These are phyloP conservation scores for Aricia artaxerxes DNA, from an alignment of 2,888 invertebrate species.

Conservation along the genomic window DNA sequence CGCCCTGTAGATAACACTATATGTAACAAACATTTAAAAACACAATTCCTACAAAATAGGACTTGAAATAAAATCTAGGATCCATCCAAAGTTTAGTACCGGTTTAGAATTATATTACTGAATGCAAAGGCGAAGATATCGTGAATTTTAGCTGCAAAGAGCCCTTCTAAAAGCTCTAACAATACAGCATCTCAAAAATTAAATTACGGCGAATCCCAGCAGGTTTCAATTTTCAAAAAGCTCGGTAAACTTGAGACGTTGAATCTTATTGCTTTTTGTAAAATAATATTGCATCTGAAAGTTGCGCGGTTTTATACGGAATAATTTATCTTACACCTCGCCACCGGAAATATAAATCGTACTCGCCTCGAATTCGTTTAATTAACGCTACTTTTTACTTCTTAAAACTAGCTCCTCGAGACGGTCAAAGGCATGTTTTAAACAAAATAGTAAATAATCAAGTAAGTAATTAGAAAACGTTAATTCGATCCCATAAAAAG, in stretches of 20 bases:
- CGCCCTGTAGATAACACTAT: too few relatives aligned
- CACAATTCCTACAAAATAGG: neutral
- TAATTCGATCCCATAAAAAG: conserved; percentile 66
- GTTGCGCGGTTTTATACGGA: conserved; percentile 36
- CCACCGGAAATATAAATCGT: conserved; percentile 29
- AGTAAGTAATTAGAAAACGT: conserved; percentile 51
- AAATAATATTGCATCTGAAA: conserved; percentile 58
- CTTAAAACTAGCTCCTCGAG: conserved; percentile 22
- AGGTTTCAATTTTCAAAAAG: conserved; percentile 69
- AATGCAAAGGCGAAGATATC: conserved; percentile 46
- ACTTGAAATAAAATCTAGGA: neutral
- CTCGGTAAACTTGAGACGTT: conserved; percentile 53
- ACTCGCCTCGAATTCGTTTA: conserved; percentile 29
- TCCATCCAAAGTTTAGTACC: conserved; percentile 1
- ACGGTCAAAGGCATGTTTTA: conserved; percentile 35
- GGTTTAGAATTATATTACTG: conserved; percentile 39
- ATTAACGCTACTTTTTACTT: conserved; percentile 32
- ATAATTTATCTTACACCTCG: conserved; percentile 36
- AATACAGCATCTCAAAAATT: conserved; percentile 72
- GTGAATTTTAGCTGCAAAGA: conserved; percentile 58
- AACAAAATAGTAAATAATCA: conserved; percentile 40
- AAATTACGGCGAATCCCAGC: conserved; percentile 68
- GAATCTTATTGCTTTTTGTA: conserved; percentile 53
- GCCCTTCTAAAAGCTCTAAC: conserved; percentile 58
- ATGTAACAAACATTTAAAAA: neutral